These are phyloP conservation scores for Laticauda laticaudata DNA, from an alignment of 2,113 vertebrate species.

Conservation along the genomic window DNA sequence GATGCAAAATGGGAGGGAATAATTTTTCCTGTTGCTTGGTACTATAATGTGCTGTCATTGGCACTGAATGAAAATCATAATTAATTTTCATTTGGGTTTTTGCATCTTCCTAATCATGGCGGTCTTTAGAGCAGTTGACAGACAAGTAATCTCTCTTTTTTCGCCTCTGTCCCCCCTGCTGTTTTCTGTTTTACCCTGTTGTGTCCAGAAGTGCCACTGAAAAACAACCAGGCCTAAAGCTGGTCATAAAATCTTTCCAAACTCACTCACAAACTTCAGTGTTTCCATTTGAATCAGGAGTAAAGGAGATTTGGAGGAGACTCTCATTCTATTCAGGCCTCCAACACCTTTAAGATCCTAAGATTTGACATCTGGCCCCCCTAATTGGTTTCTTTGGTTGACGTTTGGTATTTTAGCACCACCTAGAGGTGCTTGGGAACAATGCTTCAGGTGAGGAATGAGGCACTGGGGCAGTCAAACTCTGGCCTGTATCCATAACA, in stretches of 20 bases:
- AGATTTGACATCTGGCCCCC: slow-evolving; percentile 7
- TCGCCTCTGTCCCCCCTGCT: background rate
- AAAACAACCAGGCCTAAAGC: slow-evolving; percentile 15
- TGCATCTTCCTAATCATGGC: slow-evolving; percentile 65
- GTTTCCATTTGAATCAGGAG: background rate
- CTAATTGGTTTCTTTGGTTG: background rate
- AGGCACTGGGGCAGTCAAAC: background rate
- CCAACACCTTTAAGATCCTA: background rate
- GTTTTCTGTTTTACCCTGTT: slow-evolving; percentile 33
- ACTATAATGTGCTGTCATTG: slow-evolving; percentile 68
- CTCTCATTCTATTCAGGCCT: background rate
- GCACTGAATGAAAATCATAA: slow-evolving; percentile 71
- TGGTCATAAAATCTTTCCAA: slow-evolving; percentile 19
- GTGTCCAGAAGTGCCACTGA: slow-evolving; percentile 9
- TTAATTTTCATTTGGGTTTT: slow-evolving; percentile 70
- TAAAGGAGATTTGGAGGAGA: background rate
- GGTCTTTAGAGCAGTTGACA: slow-evolving; percentile 63
- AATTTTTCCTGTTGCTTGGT: slow-evolving; percentile 70
- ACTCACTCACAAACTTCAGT: background rate
- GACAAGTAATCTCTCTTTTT: slow-evolving; percentile 36
- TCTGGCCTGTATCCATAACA: background rate
- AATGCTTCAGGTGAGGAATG: background rate
- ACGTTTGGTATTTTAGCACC: background rate
- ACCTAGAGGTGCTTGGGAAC: background rate
- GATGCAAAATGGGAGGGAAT: slow-evolving; percentile 68